Evolutionary conservation across 2,113 vertebrate species (phyloP).

Genomic region (Elephantulus edwardii): DNA sequence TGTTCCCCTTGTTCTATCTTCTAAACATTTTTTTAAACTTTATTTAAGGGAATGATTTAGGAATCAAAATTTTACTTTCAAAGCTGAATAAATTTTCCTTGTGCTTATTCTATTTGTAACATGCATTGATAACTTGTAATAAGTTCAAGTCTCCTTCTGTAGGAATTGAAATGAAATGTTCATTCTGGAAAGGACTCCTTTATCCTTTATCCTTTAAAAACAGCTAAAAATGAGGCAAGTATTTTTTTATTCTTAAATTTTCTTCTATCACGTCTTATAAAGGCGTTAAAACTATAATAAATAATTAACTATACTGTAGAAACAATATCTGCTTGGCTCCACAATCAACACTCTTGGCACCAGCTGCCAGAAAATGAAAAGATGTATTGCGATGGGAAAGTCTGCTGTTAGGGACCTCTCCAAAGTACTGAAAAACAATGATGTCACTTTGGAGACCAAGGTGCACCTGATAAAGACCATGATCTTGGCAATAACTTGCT

Average conservation of each 20-base stretch:
- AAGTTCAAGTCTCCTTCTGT: background rate
- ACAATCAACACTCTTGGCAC: no score
- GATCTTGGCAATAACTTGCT: no score
- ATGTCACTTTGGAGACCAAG: no score
- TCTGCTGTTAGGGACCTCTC: no score
- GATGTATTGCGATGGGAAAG: no score
- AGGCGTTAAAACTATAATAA: background rate
- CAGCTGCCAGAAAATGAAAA: no score
- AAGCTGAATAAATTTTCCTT: background rate
- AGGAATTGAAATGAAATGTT: background rate
- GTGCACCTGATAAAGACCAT: no score
- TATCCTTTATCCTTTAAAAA: background rate
- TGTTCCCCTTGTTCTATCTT: background rate
- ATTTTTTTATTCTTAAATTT: background rate
- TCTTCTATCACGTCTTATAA: background rate
- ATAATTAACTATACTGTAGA: no score
- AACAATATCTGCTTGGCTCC: no score
- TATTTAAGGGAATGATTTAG: background rate
- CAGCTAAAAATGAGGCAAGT: background rate
- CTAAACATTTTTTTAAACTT: background rate
- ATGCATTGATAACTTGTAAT: background rate
- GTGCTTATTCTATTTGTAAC: background rate
- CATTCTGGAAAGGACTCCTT: background rate
- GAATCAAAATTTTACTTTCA: background rate
- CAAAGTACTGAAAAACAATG: no score